These are phyloP conservation scores for Champsocephalus gunnari DNA, from an alignment of 2,797 vertebrate genomes.

Conservation along the genomic window DNA sequence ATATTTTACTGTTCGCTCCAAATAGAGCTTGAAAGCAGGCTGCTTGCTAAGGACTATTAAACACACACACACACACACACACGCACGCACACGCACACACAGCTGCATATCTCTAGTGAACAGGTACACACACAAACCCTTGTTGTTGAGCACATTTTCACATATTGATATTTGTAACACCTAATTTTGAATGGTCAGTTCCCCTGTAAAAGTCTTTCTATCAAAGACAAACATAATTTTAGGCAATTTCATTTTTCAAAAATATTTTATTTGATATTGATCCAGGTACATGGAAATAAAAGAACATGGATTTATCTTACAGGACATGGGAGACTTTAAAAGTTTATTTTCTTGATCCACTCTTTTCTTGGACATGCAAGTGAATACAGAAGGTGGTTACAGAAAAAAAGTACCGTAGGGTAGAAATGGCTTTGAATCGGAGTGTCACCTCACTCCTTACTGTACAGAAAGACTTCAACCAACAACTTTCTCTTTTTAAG, in stretches of 20 bases:
- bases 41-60: constrained; percentile 9
- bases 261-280: constrained; percentile 88
- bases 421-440: constrained; percentile 71
- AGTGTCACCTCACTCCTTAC: constrained; percentile 56
- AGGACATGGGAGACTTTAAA: constrained; percentile 81
- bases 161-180: background rate
- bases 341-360: constrained; percentile 77
- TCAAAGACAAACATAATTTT: constrained; percentile 38
- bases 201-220: background rate
- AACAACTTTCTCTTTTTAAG: constrained; percentile 77
- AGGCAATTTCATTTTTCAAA: constrained; percentile 83
- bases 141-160: background rate
- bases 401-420: constrained; percentile 65
- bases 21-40: constrained; percentile 58
- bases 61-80: constrained; percentile 21
- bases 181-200: background rate
- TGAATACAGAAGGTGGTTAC: constrained; percentile 79
- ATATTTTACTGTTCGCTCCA: constrained; percentile 29
- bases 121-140: too few relatives aligned
- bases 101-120: too few relatives aligned
- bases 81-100: too few relatives aligned
- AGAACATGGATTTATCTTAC: constrained; percentile 82
- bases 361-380: constrained; percentile 83
- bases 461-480: constrained; percentile 83
- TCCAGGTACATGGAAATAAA: constrained; percentile 86